phyloP scores from a whole-genome alignment of 2,888 invertebrate species.

The Panorpa germanica region DNA sequence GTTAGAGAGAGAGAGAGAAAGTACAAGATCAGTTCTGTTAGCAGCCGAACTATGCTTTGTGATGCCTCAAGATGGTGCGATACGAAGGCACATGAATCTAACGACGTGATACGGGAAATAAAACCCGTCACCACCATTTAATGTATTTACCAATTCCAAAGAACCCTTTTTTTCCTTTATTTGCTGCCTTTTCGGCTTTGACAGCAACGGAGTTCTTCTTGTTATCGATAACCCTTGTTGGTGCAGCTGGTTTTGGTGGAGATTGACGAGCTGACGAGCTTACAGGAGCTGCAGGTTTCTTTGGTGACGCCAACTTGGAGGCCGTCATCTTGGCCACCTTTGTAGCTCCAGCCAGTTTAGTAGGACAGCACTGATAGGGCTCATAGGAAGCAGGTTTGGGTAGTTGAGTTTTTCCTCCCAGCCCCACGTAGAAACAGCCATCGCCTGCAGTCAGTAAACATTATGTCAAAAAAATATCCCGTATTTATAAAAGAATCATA shows the following conservation, averaged over 20 bases:
- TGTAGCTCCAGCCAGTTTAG: conserved; percentile 58
- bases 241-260: conserved; percentile 13
- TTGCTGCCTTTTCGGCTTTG: conserved; percentile 34
- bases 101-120: too few species aligned
- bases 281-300: conserved; percentile 12
- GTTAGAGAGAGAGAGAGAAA: too few species aligned
- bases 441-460: conserved; percentile 90
- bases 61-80: too few species aligned
- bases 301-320: conserved; percentile 16
- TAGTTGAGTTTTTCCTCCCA: conserved; percentile 67
- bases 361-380: conserved; percentile 86
- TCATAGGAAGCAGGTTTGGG: conserved; percentile 59
- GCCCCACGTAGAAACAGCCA: conserved; percentile 93
- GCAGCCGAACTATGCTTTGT: too few species aligned
- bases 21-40: too few species aligned
- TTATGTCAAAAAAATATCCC: conserved; percentile 51
- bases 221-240: too few species aligned
- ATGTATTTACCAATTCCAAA: conserved; percentile 68
- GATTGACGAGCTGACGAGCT: too few species aligned
- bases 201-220: conserved; percentile 27
- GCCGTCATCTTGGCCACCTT: conserved; percentile 61
- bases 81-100: too few species aligned
- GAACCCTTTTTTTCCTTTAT: conserved; percentile 67
- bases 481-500: too few species aligned
- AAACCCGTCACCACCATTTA: conserved; percentile 57